phyloP scores from a whole-genome alignment of 1,140 invertebrate genomes.

The Musca vetustissima region DNA sequence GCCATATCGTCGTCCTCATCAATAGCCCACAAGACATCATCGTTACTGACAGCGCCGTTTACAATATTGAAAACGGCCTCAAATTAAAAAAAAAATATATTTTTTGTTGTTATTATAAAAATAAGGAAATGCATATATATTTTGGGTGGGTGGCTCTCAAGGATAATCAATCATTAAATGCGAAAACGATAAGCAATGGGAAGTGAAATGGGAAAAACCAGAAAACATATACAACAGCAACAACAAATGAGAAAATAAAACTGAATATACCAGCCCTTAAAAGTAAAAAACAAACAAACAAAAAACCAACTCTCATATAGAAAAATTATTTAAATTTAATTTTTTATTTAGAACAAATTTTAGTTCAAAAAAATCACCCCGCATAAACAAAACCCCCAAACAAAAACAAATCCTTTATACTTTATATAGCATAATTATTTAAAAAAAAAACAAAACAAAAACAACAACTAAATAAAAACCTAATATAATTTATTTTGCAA shows the following conservation, averaged over 20 bases:
- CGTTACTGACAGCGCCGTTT: conserved; percentile 23
- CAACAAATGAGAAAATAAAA: not conserved
- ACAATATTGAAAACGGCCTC: conserved; percentile 41
- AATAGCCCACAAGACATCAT: conserved; percentile 17
- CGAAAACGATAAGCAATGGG: conserved; percentile 20
- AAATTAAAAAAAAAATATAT: conserved; percentile 34
- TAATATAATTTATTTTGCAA: conserved; percentile 17
- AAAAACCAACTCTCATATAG: conserved; percentile 38
- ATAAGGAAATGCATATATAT: not conserved
- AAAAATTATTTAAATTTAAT: conserved; percentile 37
- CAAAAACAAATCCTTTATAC: conserved; percentile 28
- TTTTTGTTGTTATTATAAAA: not conserved
- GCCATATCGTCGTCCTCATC: conserved; percentile 16
- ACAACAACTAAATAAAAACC: not conserved
- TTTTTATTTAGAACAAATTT: conserved; percentile 42
- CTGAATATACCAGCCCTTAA: no score
- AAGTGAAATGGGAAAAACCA: not conserved
- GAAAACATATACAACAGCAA: not conserved
- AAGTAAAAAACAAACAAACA: no score
- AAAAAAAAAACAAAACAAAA: conserved; percentile 1
- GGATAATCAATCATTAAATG: conserved; percentile 10
- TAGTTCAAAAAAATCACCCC: conserved; percentile 47
- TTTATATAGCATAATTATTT: conserved; percentile 1
- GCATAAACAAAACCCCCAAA: conserved; percentile 16
- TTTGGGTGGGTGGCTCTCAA: not conserved